Percentiles rank a stretch among this genome's conserved stretches.
Conservation (phyloP, 2,113 vertebrate genomes). For the Passer montanus region DNA sequence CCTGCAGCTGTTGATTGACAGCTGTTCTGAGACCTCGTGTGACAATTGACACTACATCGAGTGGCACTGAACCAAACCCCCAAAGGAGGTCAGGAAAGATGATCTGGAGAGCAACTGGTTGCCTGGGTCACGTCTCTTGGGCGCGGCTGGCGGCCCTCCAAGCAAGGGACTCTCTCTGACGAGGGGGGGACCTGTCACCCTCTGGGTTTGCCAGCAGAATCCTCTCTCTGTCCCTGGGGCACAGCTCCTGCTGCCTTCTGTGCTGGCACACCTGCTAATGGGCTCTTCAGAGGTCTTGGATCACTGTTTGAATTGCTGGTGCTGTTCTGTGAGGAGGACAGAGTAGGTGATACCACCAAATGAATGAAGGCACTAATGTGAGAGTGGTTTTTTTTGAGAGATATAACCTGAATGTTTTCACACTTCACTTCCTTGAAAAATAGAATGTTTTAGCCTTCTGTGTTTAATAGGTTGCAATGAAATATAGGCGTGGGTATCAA, state of each 20-base stretch:
- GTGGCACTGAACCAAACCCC: not conserved
- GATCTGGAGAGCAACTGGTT: not conserved
- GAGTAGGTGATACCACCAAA: not conserved
- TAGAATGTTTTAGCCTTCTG: not conserved
- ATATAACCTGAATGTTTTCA: not conserved
- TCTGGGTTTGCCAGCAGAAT: not conserved
- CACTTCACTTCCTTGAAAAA: not conserved
- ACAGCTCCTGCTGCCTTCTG: not conserved
- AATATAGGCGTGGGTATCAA: not conserved
- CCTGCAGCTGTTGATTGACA: slow-evolving; percentile 25
- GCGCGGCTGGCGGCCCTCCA: not conserved
- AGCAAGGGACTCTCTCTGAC: not conserved
- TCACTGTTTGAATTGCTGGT: not conserved
- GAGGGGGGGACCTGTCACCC: accelerated
- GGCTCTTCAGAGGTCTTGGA: not conserved
- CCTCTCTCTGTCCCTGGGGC: no score
- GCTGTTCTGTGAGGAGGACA: not conserved
- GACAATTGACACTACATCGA: not conserved
- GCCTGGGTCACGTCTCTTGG: not conserved
- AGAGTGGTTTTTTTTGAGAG: not conserved
- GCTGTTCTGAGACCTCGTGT: not conserved
- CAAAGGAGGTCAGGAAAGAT: not conserved
- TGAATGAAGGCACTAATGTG: not conserved
- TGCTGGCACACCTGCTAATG: not conserved
- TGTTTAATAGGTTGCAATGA: not conserved